Evolutionary conservation across 1,140 invertebrate species (phyloP), one percentile per base, ranked within the genome.

Genomic region (Drosophila tani): DNA sequence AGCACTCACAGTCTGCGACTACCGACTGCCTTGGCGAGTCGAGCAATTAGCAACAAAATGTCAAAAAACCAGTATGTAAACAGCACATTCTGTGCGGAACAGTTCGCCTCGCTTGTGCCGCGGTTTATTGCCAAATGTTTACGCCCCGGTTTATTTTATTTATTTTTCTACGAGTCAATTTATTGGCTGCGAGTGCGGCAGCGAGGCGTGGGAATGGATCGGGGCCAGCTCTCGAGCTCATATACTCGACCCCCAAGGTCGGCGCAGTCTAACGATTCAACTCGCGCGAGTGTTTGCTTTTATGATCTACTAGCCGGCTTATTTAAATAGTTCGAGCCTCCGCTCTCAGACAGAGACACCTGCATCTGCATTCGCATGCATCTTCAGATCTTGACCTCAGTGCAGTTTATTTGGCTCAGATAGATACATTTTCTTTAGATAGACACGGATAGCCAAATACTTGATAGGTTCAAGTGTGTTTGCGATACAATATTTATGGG

Each of bases 41-140:
- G 35, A 58, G 81, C 79, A 88, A 88, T 90, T 88, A 88, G 79
- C 85, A 88, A 65, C 46, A 74, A 82, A 82, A 73, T 81, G 85
- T 82, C 79, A 85, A 88, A 90, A 81, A 40, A 12, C 47, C 19
- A 40, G 17, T 41, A 64, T 45, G 64, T 45, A 64, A 75, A 75
- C 57, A 78, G 67, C 40, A 40, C 49, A 68, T 75, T 70, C 57
- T 59, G 38, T 75, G 35, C 29, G 29, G 53, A 80, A 79, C 81
- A 80, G 19, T 66, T 75, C 21, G 35, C 38, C 21, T 38, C 49
- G 70, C 70, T 63, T 81, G 66, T 71, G 79, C 60, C 75, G 69
- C 50, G 64, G 43, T 9, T 64, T 70, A 63, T 70, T 58, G 67
- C 59, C 58, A 77, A 71, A 67, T 60, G 46, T 45, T 62, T 62